A percentile compares a stretch with the other conserved stretches of the same genome.
phyloP scores from a whole-genome alignment of 2,113 vertebrate species.

The Erythrocercus mccallii region DNA sequence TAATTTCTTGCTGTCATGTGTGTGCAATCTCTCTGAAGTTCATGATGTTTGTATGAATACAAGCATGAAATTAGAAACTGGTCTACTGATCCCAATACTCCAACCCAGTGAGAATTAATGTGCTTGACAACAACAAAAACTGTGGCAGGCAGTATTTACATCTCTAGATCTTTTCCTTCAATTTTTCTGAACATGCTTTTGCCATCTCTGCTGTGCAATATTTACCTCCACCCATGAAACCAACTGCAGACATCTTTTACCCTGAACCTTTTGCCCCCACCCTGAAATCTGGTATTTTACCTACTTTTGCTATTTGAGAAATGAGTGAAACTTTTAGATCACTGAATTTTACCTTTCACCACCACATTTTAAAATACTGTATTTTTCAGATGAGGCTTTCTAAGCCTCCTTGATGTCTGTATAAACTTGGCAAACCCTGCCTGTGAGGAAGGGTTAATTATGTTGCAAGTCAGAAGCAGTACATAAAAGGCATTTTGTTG shows the following conservation, averaged over 20 bases:
- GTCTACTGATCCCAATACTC: neutral
- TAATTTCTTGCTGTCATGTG: neutral
- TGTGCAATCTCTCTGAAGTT: neutral
- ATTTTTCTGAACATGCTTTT: neutral
- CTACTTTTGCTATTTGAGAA: neutral
- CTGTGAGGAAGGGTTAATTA: neutral
- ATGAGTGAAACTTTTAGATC: neutral
- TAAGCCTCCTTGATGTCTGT: neutral
- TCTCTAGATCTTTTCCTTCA: neutral
- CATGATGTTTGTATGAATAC: neutral
- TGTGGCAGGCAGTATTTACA: neutral
- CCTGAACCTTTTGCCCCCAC: neutral
- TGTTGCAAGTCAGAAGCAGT: neutral
- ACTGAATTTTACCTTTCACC: neutral
- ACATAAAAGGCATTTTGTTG: neutral
- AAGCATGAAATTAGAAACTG: neutral
- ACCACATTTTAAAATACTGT: neutral
- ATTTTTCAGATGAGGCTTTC: neutral
- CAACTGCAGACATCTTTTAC: neutral
- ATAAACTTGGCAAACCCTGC: neutral
- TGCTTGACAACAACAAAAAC: neutral
- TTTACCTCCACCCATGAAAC: neutral
- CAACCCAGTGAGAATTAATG: neutral
- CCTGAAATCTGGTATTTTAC: neutral
- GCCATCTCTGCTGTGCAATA: neutral